phyloP scores from a whole-genome alignment of 1,140 invertebrate species.

The Tetramorium parvispinum region DNA sequence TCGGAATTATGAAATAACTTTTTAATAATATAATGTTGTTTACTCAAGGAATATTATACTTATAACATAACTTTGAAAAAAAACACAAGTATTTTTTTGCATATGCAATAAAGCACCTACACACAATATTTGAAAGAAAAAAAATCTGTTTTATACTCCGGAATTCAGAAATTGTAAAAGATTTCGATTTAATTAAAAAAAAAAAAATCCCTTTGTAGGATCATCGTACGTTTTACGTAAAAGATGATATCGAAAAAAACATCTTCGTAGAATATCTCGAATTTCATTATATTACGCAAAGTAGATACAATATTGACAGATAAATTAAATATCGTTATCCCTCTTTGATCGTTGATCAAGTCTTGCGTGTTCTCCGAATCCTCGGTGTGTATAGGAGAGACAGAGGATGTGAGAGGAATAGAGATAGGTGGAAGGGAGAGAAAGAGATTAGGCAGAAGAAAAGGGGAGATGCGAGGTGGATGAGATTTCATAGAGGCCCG shows the following conservation, averaged over 20 bases:
- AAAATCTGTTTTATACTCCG: background rate
- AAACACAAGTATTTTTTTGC: background rate
- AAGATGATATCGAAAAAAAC: background rate
- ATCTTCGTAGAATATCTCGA: background rate
- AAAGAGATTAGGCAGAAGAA: constrained; percentile 30
- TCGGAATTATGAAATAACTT: background rate
- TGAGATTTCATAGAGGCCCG: constrained; percentile 67
- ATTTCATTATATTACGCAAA: background rate
- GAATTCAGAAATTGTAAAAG: background rate
- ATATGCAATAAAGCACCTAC: background rate
- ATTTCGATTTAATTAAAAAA: background rate
- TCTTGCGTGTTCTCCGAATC: background rate
- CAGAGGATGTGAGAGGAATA: background rate
- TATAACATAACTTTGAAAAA: background rate
- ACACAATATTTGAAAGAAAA: background rate
- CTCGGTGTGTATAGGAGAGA: background rate
- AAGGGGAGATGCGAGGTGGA: constrained; percentile 54
- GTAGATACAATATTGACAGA: background rate
- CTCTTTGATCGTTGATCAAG: constrained; percentile 11
- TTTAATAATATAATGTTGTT: constrained; percentile 4
- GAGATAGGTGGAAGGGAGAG: background rate
- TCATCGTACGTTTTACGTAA: background rate
- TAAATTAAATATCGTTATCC: background rate
- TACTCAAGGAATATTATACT: background rate
- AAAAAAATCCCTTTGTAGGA: background rate